Evolutionary conservation across 2,797 vertebrate genomes (phyloP).

Genomic region (Pantherophis vulpinus): DNA sequence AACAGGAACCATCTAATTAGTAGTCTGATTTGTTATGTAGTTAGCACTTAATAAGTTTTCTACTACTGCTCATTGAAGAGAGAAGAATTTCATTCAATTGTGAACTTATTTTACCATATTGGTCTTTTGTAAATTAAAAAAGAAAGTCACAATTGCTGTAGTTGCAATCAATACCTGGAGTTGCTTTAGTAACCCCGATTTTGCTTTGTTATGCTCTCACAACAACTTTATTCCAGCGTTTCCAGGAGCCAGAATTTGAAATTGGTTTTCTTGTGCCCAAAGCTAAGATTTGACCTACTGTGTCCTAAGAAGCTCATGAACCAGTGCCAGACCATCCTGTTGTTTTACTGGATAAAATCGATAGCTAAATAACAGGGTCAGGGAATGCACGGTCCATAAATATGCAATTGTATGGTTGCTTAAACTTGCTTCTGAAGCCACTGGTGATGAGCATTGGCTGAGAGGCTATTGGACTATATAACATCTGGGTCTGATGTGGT

Average conservation of each 20-base stretch:
- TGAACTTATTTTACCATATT: neutral
- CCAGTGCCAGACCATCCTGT: neutral
- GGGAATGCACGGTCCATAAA: slow-evolving; percentile 3
- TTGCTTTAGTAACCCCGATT: neutral
- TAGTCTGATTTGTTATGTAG: neutral
- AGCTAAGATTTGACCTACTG: neutral
- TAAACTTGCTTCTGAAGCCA: slow-evolving; percentile 11
- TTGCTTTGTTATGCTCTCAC: neutral
- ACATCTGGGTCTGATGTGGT: slow-evolving; percentile 17
- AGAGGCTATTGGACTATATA: neutral
- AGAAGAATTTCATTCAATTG: neutral
- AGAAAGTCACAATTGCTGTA: neutral
- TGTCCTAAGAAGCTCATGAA: neutral
- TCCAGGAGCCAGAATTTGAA: neutral
- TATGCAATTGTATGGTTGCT: slow-evolving; percentile 10
- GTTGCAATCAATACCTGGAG: neutral
- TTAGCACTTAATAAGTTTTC: neutral
- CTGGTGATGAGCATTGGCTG: slow-evolving; percentile 20
- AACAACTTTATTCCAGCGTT: neutral
- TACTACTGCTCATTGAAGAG: neutral
- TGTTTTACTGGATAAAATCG: slow-evolving; percentile 26
- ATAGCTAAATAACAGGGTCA: slow-evolving; percentile 22
- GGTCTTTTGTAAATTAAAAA: neutral
- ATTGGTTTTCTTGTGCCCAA: neutral
- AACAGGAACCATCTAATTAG: neutral